phyloP scores from a whole-genome alignment of 2,797 vertebrate genomes.

The Vultur gryphus region DNA sequence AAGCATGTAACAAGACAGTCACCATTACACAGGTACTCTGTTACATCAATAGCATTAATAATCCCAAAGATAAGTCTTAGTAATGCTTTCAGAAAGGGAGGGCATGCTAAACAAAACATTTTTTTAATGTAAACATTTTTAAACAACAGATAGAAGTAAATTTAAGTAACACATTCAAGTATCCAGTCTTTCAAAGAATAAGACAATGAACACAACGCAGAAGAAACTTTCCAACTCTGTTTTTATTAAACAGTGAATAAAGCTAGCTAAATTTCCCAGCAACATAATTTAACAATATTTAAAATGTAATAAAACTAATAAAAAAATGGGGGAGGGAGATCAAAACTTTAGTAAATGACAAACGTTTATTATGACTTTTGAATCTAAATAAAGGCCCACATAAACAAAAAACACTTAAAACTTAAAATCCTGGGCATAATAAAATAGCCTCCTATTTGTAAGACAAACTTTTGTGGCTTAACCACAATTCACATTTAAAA shows the following conservation, averaged over 20 bases:
- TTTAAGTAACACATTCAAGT: neutral
- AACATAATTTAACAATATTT: neutral
- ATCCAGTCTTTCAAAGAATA: neutral
- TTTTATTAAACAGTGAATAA: neutral
- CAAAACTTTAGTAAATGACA: neutral
- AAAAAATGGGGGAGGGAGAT: accelerated
- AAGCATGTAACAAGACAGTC: neutral
- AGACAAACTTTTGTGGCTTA: neutral
- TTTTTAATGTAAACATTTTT: neutral
- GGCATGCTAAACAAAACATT: neutral
- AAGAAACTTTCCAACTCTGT: neutral
- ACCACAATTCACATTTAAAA: neutral
- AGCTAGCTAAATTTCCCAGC: neutral
- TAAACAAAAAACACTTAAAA: neutral
- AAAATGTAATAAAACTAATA: neutral
- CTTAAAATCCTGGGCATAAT: neutral
- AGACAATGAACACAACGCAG: neutral
- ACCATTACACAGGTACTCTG: neutral
- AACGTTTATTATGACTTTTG: neutral
- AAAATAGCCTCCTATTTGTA: neutral
- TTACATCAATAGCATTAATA: neutral
- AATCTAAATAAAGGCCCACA: neutral
- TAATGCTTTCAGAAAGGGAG: neutral
- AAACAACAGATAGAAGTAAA: neutral
- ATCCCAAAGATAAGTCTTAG: neutral